Evolutionary conservation across 2,797 vertebrate species (phyloP).

Genomic region (Phalanger gymnotis): DNA sequence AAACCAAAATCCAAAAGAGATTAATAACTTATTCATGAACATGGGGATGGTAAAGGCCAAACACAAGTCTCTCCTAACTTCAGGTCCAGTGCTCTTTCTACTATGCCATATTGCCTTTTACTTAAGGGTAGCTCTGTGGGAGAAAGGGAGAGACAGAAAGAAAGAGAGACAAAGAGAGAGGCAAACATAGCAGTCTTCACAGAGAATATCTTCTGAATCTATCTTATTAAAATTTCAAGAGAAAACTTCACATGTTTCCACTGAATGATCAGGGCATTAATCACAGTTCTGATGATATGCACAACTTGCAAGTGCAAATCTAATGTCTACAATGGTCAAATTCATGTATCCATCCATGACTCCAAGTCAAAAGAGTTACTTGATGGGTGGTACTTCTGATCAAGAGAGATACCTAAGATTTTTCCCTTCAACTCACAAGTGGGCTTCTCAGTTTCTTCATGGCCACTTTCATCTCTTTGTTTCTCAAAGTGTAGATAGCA

Average conservation of each 20-base stretch:
- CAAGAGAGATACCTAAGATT: not conserved
- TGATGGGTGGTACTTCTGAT: not conserved
- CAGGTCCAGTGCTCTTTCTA: not conserved
- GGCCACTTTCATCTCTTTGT: constrained; percentile 74
- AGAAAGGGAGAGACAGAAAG: not conserved
- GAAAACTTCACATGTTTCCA: not conserved
- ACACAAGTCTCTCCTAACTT: not conserved
- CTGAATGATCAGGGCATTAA: not conserved
- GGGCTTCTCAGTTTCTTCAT: constrained; percentile 43
- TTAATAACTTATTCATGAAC: not conserved
- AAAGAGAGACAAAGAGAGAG: not conserved
- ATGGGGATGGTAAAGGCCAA: not conserved
- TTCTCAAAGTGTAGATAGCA: constrained; percentile 72
- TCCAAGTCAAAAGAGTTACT: not conserved
- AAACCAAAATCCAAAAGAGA: not conserved
- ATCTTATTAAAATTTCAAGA: not conserved
- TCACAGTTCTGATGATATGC: not conserved
- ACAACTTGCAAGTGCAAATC: not conserved
- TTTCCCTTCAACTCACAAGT: not conserved
- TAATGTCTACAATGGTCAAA: not conserved
- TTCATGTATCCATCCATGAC: not conserved
- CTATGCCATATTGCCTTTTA: not conserved
- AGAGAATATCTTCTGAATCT: not conserved
- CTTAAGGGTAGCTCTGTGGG: not conserved
- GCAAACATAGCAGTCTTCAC: not conserved